Evolutionary conservation across 2,113 vertebrate species (phyloP).

Genomic region (Zootoca vivipara): DNA sequence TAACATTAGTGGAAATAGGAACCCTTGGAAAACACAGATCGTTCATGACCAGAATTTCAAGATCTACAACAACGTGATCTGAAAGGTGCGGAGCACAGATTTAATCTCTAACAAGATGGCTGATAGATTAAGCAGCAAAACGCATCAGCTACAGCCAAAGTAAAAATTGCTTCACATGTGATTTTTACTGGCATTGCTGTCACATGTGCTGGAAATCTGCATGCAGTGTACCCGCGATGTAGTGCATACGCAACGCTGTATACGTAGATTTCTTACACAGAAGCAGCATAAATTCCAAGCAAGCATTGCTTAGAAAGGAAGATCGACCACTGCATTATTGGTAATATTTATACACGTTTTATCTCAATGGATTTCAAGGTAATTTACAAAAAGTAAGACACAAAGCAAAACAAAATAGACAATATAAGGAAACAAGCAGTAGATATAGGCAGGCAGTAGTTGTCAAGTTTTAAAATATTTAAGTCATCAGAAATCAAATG

Average conservation of each 20-base stretch:
- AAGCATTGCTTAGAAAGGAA: neutral
- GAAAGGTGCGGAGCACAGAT: neutral
- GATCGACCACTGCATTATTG: too few relatives aligned
- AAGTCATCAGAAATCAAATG: neutral
- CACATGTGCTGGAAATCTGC: too few relatives aligned
- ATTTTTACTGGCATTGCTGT: neutral
- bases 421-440: neutral
- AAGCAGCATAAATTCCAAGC: neutral
- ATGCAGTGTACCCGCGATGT: too few relatives aligned
- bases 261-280: neutral
- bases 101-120: neutral
- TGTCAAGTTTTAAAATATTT: neutral
- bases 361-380: neutral
- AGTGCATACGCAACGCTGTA: too few relatives aligned
- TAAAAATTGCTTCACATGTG: neutral
- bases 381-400: neutral
- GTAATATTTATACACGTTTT: neutral
- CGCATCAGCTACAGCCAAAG: neutral
- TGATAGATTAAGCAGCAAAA: neutral
- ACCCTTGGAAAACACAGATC: neutral
- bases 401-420: neutral
- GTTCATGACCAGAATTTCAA: conserved; percentile 15
- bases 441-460: neutral
- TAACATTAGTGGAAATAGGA: neutral
- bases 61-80: neutral